Evolutionary conservation across 2,888 invertebrate species (phyloP), one percentile per base, ranked within the genome.

Genomic region (Xestia sexstrigata): DNA sequence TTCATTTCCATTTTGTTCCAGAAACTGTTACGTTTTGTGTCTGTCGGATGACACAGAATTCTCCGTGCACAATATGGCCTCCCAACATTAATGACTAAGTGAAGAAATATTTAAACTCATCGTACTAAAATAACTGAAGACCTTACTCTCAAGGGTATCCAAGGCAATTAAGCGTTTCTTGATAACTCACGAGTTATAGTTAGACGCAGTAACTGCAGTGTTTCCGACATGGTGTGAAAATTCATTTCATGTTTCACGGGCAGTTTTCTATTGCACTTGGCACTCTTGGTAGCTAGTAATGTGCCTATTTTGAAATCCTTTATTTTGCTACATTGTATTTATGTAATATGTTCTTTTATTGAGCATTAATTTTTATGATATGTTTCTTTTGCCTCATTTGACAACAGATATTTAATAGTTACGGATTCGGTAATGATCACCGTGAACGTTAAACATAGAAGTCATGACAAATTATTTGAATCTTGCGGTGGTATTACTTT

Each of bases 261-360:
- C 30, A 60, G 20, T 68, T 85, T 78, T 80, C 72, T 47, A 76
- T 78, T 86, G 55, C 49, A 66, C 65, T 78, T 84, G 85, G 74
- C 87, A 78, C 47, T 62, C 49, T 72, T 84, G 85, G 74, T 80
- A 74, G 55, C 70, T 66, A 13, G 35, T 60, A 58, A 72, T 69
- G 15, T 30, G 39, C 23, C 17, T 76, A 70, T 84, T 74, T 79
- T 62, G 20, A 26, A 35, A 66, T 17, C 26, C 42, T 66, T 15
- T 6, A 65, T 71, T 42, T 55, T 42, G 23, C 17, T 58, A 42
- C 17, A 35, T 49, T 58, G 9, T 30, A 65, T 66, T 73, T 49
- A 39, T 55, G 26, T 63, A 55, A 9, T 1, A 30, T 17, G 15
- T 8, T n/a, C 2, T 20, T 74, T 26, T 68, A 62, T 45, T 9